These are phyloP conservation scores for Bufo bufo DNA, from an alignment of 2,113 vertebrate species.

Conservation along the genomic window DNA sequence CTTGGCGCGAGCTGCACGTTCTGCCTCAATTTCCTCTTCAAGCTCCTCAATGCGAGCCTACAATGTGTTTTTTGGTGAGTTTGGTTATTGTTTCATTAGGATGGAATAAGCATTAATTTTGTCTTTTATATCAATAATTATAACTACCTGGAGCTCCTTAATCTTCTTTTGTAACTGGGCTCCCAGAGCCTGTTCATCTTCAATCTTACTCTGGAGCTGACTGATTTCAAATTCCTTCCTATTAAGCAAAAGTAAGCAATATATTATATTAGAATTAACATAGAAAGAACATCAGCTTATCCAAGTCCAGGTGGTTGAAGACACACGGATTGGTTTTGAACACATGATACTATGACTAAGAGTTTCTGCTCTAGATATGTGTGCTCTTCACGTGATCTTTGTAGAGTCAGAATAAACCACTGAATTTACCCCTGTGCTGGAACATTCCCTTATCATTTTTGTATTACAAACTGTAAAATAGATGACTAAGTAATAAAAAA, in stretches of 20 bases:
- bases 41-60: slow-evolving; percentile 83
- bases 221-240: slow-evolving; percentile 83
- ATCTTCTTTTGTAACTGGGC: slow-evolving; percentile 79
- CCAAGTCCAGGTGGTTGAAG: not conserved
- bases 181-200: slow-evolving; percentile 75
- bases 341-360: no score
- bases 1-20: slow-evolving; percentile 80
- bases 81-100: not conserved
- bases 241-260: slow-evolving; percentile 14
- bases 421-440: not conserved
- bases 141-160: slow-evolving; percentile 78
- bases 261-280: not conserved
- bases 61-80: not conserved
- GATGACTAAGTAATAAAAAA: no score
- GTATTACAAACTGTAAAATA: not conserved
- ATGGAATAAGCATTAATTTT: not conserved
- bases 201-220: slow-evolving; percentile 76
- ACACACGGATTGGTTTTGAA: not conserved
- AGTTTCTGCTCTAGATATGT: no score
- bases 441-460: not conserved
- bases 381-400: not conserved
- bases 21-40: slow-evolving; percentile 88
- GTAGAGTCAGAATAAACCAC: not conserved
- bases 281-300: not conserved
- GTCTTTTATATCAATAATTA: not conserved